phyloP scores from a whole-genome alignment of 1,140 invertebrate genomes.

The Brachionus paranguensis region DNA sequence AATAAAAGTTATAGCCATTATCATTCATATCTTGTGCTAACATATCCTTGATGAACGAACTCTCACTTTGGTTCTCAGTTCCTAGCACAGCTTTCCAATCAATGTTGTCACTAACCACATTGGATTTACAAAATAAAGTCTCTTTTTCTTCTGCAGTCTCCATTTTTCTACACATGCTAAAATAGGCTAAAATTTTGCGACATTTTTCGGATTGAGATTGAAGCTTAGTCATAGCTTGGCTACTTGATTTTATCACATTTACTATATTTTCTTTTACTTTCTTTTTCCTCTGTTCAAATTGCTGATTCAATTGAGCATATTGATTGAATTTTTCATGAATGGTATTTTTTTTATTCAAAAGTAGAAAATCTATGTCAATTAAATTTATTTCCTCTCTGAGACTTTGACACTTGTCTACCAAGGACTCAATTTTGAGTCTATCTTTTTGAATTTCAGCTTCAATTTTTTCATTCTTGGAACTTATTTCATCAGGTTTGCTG shows the following conservation, averaged over 20 bases:
- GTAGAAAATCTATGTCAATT: background rate
- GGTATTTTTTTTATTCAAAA: background rate
- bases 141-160: background rate
- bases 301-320: background rate
- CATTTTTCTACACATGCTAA: background rate
- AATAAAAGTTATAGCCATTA: background rate
- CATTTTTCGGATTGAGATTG: background rate
- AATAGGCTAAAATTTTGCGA: background rate
- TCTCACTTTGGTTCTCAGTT: background rate
- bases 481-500: background rate
- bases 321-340: conserved; percentile 6
- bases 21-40: background rate
- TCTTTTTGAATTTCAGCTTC: background rate
- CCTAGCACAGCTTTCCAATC: background rate
- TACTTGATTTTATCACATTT: background rate
- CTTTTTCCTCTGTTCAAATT: background rate
- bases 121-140: background rate
- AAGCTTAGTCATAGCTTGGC: background rate
- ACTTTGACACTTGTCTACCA: background rate
- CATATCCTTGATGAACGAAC: background rate
- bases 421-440: background rate
- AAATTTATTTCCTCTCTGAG: background rate
- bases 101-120: background rate
- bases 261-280: background rate
- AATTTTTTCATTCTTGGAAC: background rate